Conservation (phyloP, 2,113 vertebrate species). For the Hemibagrus wyckioides region DNA sequence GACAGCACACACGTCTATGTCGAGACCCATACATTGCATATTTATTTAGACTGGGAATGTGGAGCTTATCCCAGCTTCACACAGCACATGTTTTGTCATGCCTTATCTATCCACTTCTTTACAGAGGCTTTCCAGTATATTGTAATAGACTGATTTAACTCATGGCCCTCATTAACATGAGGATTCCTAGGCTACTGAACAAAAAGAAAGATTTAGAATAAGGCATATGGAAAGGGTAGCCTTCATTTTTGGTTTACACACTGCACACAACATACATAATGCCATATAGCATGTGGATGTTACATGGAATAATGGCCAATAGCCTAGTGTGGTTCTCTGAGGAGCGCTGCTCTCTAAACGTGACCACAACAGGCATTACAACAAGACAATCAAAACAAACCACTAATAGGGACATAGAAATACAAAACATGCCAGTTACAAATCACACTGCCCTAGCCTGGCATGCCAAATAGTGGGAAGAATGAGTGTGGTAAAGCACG, state of each 20-base stretch:
- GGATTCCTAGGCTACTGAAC: conserved; percentile 3
- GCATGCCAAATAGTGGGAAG: conserved; percentile 13
- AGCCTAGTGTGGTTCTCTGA: not conserved
- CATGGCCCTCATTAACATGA: not conserved
- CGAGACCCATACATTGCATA: not conserved
- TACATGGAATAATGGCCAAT: conserved; percentile 24
- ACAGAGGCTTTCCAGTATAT: conserved; percentile 14
- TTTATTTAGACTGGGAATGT: conserved; percentile 19
- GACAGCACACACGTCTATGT: not conserved
- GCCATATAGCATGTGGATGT: conserved; percentile 24
- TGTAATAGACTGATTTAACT: not conserved
- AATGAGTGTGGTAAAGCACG: not conserved
- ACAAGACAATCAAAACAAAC: conserved; percentile 36
- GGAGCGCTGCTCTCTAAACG: not conserved
- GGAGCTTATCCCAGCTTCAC: conserved; percentile 9
- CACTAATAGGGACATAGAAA: not conserved
- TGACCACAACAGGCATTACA: conserved; percentile 11
- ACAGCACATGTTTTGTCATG: not conserved
- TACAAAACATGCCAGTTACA: conserved; percentile 4
- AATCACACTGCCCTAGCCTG: conserved; percentile 24
- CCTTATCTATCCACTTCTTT: not conserved
- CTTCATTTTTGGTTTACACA: not conserved
- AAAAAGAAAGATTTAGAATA: not conserved
- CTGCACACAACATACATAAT: not conserved
- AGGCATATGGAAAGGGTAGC: not conserved